Percentiles rank a stretch among this genome's conserved stretches.
These are phyloP conservation scores for Bombus huntii DNA, from an alignment of 1,140 invertebrate genomes.

Conservation along the genomic window DNA sequence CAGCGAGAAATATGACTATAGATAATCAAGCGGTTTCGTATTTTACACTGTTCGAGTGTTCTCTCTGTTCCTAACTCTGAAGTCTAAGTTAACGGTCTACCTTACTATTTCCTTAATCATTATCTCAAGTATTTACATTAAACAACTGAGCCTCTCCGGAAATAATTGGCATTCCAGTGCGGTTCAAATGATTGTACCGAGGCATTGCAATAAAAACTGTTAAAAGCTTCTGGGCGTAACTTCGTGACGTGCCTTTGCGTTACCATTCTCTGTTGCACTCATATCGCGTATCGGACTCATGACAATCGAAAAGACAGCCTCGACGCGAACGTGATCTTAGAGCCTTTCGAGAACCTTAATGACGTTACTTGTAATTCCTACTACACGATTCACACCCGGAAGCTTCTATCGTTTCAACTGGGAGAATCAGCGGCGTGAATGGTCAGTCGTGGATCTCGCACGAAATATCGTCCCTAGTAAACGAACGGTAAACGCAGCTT, in stretches of 20 bases:
- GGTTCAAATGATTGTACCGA: neutral
- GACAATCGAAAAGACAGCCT: neutral
- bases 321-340: neutral
- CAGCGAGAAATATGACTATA: constrained; percentile 55
- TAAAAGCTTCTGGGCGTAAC: neutral
- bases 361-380: neutral
- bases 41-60: constrained; percentile 19
- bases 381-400: constrained; percentile 17
- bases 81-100: constrained; percentile 11
- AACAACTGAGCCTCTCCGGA: neutral
- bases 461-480: neutral
- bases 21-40: constrained; percentile 60
- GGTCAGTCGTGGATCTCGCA: neutral
- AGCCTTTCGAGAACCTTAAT: neutral
- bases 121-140: constrained; percentile 37
- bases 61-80: neutral
- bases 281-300: neutral
- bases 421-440: neutral
- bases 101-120: constrained; percentile 18
- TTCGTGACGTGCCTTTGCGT: neutral
- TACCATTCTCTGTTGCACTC: neutral
- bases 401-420: neutral
- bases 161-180: constrained; percentile 32
- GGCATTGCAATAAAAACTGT: constrained; percentile 15
- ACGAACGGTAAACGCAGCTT: constrained; percentile 34